Base-by-base conservation (phyloP, 2,888 invertebrate species). In the Microctonus brassicae region DNA sequence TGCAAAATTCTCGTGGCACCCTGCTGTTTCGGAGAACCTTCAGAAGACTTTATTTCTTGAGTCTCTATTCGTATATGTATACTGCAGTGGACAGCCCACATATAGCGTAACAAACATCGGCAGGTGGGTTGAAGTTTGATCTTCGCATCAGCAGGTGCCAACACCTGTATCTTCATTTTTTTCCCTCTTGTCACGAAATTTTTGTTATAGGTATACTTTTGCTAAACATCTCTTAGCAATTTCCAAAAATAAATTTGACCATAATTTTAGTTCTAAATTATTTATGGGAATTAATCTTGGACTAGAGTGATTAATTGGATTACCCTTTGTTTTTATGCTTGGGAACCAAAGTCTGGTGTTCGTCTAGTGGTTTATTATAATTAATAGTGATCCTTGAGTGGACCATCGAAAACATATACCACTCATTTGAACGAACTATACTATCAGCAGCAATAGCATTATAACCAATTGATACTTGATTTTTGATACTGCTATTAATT, bases 401-500 rank as follows among this genome's bases (percentile, higher is more conserved):
- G 72, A 65, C 69, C 22, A 55, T 74, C 70, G 74, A 74, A 69
- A 67, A 69, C 73, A 66, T 61, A 65, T 61, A 65, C 67, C 55
- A 26, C 73, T 53, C 66, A n/a, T 39, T 39, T 11, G n/a, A 4
- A 33, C 4, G 6, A 33, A 7, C 33, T 5, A 7, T 33, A 33
- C 4, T n/a, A 13, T 13, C 39, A 13, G n/a, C 39, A 39, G 13
- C 39, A 39, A n/a, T 5, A n/a, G n/a, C 66, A 68, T 26, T 63
- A 52, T 68, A 24, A 62, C 26, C 62, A 22, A 42, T 62, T 42
- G 71, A 75, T 73, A 65, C 62, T 66, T 67, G 67, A 69, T 42
- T 42, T 61, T 58, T 36, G 5, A 47, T 75, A 42, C 60, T 71
- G 11, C 17, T n/a, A 63, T 71, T 65, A 26, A 53, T 22, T 58